Percentiles rank a stretch among this genome's conserved stretches.
Evolutionary conservation across 2,797 vertebrate genomes (phyloP).

Genomic region (Tinamus major): DNA sequence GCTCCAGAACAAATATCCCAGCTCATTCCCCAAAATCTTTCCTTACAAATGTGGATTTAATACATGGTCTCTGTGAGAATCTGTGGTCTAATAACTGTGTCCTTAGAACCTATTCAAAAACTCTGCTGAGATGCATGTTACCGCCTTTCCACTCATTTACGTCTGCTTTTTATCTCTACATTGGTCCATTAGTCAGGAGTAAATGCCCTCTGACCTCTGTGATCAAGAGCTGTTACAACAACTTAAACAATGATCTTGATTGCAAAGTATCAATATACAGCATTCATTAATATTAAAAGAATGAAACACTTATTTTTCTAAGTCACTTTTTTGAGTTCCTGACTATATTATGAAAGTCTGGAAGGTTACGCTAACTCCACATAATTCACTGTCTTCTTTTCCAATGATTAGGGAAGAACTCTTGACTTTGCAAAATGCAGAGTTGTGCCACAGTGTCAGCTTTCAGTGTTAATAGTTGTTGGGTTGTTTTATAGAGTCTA

Average conservation of each 20-base stretch:
- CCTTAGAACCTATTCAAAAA: constrained; percentile 17
- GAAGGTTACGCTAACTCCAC: constrained; percentile 26
- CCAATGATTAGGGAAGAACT: constrained; percentile 5
- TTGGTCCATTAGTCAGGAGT: neutral
- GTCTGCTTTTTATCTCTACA: constrained; percentile 4
- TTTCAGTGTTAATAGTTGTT: constrained; percentile 15
- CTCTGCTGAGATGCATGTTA: neutral
- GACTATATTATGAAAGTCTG: neutral
- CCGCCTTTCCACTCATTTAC: neutral
- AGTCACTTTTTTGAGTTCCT: constrained; percentile 38
- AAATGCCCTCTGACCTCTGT: constrained; percentile 41
- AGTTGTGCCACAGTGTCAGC: constrained; percentile 25
- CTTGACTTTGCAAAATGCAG: neutral
- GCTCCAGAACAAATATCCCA: neutral
- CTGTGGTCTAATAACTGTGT: neutral
- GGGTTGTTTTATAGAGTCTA: constrained; percentile 10
- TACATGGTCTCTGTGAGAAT: neutral
- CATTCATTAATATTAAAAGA: constrained; percentile 28
- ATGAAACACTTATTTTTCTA: constrained; percentile 9
- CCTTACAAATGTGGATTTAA: neutral
- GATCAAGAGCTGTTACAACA: constrained; percentile 50
- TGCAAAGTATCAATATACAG: constrained; percentile 50
- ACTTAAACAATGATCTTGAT: constrained; percentile 64
- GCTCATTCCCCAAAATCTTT: neutral
- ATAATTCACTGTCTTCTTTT: constrained; percentile 27